These are phyloP conservation scores for Microcebus tavaratra DNA, from an alignment of 2,113 vertebrate genomes.

Conservation along the genomic window DNA sequence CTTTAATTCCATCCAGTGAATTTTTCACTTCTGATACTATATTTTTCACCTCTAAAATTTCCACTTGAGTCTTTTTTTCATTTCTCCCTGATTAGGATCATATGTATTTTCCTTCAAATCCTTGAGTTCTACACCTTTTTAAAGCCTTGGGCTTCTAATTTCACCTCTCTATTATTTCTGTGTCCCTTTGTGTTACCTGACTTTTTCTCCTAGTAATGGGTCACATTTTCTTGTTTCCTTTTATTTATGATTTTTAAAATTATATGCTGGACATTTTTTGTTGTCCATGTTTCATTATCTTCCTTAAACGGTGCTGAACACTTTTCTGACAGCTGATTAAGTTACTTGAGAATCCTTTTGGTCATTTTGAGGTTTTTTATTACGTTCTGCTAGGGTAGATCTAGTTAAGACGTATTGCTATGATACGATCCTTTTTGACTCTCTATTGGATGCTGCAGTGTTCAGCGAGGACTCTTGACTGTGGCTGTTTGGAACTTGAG, in stretches of 20 bases:
- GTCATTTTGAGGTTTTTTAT: background rate
- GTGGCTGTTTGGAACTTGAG: background rate
- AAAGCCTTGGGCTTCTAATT: constrained; percentile 9
- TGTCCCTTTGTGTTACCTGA: background rate
- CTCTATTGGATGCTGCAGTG: background rate
- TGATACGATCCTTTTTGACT: background rate
- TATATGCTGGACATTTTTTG: background rate
- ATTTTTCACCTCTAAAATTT: constrained; percentile 1
- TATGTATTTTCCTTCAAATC: background rate
- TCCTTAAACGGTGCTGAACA: background rate
- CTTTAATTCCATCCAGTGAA: background rate
- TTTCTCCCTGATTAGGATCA: background rate
- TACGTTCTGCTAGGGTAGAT: background rate
- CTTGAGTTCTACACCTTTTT: background rate
- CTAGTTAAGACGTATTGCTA: background rate
- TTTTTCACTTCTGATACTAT: background rate
- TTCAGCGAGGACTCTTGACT: background rate
- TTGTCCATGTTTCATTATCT: background rate
- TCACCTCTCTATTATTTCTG: background rate
- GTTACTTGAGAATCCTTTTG: background rate
- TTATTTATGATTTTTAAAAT: background rate
- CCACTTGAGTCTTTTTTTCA: background rate
- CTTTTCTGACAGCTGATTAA: constrained; percentile 6
- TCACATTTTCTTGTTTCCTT: background rate
- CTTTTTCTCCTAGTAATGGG: background rate